A percentile compares a stretch with the other conserved stretches of the same genome.
Evolutionary conservation across 2,797 vertebrate species (phyloP).

Genomic region (Chloroceryle amazona): DNA sequence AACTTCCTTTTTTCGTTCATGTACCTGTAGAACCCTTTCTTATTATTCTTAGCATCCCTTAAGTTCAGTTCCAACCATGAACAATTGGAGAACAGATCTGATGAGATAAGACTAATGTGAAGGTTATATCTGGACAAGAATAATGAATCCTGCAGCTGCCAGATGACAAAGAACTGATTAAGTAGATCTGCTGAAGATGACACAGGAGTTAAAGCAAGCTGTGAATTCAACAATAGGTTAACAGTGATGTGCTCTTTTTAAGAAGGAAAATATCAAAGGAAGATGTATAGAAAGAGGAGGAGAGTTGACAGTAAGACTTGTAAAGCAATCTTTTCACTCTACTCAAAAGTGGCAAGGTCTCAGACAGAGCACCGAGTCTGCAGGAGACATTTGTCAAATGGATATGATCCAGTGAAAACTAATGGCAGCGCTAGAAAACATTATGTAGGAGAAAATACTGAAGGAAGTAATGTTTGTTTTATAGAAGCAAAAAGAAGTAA

Average conservation of each 20-base stretch:
- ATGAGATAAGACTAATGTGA: fast-evolving
- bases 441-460: neutral
- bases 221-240: neutral
- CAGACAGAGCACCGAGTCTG: neutral
- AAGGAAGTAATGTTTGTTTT: neutral
- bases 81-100: neutral
- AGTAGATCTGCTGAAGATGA: neutral
- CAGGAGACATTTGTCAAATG: neutral
- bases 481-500: neutral
- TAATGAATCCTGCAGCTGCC: neutral
- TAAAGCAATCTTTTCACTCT: neutral
- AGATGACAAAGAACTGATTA: neutral
- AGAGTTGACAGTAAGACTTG: neutral
- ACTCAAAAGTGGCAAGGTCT: neutral
- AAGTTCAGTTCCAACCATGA: too few species aligned
- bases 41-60: too few species aligned
- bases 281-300: neutral
- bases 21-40: too few species aligned
- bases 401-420: neutral
- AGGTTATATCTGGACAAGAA: neutral
- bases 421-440: neutral
- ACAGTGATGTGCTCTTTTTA: neutral
- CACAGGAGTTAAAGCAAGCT: fast-evolving
- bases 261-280: neutral
- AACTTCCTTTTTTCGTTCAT: too few species aligned